A percentile compares a stretch with the other conserved stretches of the same genome.
Conservation (phyloP, 2,888 invertebrate species). For the Phaedon cochleariae region DNA sequence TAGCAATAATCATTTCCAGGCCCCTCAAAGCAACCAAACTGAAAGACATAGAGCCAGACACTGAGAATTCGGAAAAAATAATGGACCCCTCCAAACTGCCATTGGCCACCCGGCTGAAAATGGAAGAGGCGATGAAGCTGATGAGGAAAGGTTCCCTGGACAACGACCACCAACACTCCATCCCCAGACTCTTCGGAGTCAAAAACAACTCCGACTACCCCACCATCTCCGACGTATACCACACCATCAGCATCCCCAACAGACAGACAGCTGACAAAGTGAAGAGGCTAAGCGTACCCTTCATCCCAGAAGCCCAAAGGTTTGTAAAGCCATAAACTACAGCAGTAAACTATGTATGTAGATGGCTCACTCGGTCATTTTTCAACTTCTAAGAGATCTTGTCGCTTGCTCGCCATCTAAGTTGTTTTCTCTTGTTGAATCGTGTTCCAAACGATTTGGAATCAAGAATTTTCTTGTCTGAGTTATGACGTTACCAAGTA, state of each 20-base stretch:
- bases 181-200: conserved; percentile 54
- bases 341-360: no score
- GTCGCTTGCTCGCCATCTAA: no score
- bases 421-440: no score
- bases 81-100: conserved; percentile 56
- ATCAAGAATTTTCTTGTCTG: no score
- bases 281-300: conserved; percentile 57
- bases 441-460: no score
- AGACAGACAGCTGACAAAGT: conserved; percentile 44
- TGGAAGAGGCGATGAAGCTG: conserved; percentile 55
- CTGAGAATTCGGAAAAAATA: conserved; percentile 59
- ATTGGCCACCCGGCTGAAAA: conserved; percentile 51
- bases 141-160: conserved; percentile 47
- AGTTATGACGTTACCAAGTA: no score
- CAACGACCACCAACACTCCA: conserved; percentile 52
- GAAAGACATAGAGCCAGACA: conserved; percentile 59
- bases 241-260: conserved; percentile 57
- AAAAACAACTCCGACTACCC: conserved; percentile 70
- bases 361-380: no score
- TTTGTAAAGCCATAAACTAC: no score
- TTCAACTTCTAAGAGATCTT: no score
- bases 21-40: conserved; percentile 82
- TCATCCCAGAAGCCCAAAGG: conserved; percentile 27
- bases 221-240: conserved; percentile 74
- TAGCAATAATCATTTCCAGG: no score